Evolutionary conservation across 2,888 invertebrate genomes (phyloP).

Genomic region (Caenorhabditis sp.): DNA sequence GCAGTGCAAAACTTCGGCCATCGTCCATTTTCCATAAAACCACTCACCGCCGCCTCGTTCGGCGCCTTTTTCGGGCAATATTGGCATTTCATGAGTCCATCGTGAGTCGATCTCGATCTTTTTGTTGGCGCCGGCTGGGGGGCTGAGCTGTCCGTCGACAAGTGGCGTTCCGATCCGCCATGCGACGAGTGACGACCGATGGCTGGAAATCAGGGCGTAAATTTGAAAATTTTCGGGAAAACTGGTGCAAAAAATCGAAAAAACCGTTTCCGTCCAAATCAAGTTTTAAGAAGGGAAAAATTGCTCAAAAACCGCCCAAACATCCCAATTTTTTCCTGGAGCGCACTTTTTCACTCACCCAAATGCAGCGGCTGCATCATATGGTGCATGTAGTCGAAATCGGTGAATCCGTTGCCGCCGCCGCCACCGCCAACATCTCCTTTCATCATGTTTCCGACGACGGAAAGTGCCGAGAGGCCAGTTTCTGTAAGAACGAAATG

Average conservation of each 20-base stretch:
- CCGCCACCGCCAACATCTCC: constrained; percentile 22
- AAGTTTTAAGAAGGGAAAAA: no score
- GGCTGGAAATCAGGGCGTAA: constrained; percentile 16
- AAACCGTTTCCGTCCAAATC: no score
- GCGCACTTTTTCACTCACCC: constrained; percentile 5
- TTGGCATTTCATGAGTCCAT: constrained; percentile 76
- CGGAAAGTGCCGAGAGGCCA: constrained; percentile 46
- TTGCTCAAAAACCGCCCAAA: no score
- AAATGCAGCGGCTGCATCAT: constrained; percentile 58
- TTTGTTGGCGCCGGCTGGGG: constrained; percentile 34
- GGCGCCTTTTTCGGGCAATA: constrained; percentile 79
- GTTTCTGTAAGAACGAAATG: constrained; percentile 18
- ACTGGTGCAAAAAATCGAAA: no score
- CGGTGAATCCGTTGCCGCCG: constrained; percentile 18
- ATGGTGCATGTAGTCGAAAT: constrained; percentile 53
- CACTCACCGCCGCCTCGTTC: constrained; percentile 67
- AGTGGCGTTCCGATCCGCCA: constrained; percentile 41
- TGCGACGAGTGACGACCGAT: constrained; percentile 53
- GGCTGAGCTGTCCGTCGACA: constrained; percentile 43
- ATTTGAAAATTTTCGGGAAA: no score
- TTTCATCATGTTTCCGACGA: constrained; percentile 47
- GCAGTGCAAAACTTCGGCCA: no score
- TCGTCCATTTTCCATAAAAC: no score
- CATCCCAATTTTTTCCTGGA: no score
- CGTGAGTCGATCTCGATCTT: constrained; percentile 62